Evolutionary conservation across 2,113 vertebrate genomes (phyloP).

Genomic region (Megalops atlanticus): DNA sequence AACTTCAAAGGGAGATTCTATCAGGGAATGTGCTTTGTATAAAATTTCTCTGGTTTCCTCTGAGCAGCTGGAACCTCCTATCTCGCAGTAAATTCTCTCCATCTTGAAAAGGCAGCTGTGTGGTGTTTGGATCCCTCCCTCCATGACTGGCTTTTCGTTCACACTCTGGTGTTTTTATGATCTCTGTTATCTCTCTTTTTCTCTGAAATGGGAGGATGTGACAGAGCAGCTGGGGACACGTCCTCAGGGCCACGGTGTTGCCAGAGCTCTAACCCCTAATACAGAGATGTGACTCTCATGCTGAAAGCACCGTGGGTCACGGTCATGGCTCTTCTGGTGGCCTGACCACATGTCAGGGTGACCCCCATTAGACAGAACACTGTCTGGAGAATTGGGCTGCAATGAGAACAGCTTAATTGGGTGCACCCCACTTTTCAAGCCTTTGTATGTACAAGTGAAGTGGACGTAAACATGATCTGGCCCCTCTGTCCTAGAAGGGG

Average conservation of each 20-base stretch:
- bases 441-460: not conserved
- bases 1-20: not conserved
- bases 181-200: not conserved
- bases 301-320: too few species aligned
- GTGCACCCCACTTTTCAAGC: not conserved
- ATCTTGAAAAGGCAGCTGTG: not conserved
- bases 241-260: not conserved
- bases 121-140: not conserved
- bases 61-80: not conserved
- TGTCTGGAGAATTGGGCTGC: not conserved
- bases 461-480: not conserved
- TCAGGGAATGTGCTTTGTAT: not conserved
- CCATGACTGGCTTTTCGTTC: not conserved
- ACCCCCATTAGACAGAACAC: not conserved
- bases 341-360: too few species aligned
- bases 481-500: not conserved
- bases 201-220: not conserved
- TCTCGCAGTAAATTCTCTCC: slow-evolving; percentile 3
- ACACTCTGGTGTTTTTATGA: not conserved
- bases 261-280: too few species aligned
- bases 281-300: too few species aligned
- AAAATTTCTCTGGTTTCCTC: not conserved
- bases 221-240: not conserved
- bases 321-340: too few species aligned
- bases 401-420: too few species aligned